Evolutionary conservation across 2,797 vertebrate genomes (phyloP), one percentile per base, ranked within the genome.

Genomic region (Typhlichthys subterraneus): DNA sequence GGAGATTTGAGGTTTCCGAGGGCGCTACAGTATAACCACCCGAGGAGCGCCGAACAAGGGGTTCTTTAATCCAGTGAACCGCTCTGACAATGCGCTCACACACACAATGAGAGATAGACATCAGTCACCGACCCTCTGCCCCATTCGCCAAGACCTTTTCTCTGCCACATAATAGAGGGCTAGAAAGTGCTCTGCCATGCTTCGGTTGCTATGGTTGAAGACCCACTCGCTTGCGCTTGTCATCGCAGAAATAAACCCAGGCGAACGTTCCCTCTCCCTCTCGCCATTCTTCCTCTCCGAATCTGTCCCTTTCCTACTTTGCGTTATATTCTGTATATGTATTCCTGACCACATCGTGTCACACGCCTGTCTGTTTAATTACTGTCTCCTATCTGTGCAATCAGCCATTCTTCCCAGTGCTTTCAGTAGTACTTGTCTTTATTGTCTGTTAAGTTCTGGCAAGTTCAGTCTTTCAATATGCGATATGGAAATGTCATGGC

Each of bases 231-330:
- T 69, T 70, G 23, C 15, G 45, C 70, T 70, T 82, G 80, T 84
- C 73, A 79, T 80, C 69, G 66, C 60, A 45, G 56, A 75, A 78
- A 77, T 76, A 72, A 84, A 78, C 45, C 70, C 70, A 61, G 52
- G 73, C 83, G 67, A 45, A 76, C 72, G 75, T 69, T 79, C 64
- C 83, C 69, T 47, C 45, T 58, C 65, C 67, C 31, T 33, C 75
- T 62, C 23, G 12, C 71, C 53, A 42, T 57, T 51, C 5, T 38
- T 49, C 57, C 53, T 46, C 42, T 45, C 53, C 61, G 53, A 6
- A 17, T 17, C 19, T 4, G 2, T 4, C 55, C 65, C 46, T 33
- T 1, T 0, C 19, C 53, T 49, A 1, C 4, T 49, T 29, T 31
- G 33, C 52, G 53, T 7, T 0, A 45, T 53, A 45, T 58, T 31